Percentiles rank a stretch among this genome's conserved stretches.
These are phyloP conservation scores for Rana temporaria DNA, from an alignment of 2,113 vertebrate genomes.

Conservation along the genomic window DNA sequence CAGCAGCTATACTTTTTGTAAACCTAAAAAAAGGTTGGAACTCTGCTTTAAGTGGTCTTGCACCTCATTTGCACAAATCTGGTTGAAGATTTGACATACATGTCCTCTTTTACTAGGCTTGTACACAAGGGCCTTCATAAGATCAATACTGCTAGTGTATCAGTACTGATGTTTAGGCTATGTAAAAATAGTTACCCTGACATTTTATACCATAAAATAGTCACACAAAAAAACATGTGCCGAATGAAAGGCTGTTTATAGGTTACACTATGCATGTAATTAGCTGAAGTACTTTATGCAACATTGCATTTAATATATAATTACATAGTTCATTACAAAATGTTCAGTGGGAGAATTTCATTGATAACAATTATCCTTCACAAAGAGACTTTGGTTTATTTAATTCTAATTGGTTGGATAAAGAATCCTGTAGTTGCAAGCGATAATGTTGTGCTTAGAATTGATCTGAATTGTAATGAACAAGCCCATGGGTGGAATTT, in stretches of 20 bases:
- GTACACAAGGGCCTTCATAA: too few relatives aligned
- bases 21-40: too few relatives aligned
- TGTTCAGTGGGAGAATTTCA: background rate
- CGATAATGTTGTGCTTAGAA: too few relatives aligned
- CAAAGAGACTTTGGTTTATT: background rate
- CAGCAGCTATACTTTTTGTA: too few relatives aligned
- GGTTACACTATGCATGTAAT: background rate
- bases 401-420: too few relatives aligned
- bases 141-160: background rate
- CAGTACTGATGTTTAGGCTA: background rate
- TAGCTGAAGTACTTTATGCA: background rate
- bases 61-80: too few relatives aligned
- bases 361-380: background rate
- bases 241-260: background rate
- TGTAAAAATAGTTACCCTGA: background rate
- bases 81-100: too few relatives aligned
- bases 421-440: too few relatives aligned
- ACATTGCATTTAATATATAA: background rate
- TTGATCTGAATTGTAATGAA: too few relatives aligned
- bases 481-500: too few relatives aligned
- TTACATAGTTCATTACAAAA: background rate
- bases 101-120: too few relatives aligned
- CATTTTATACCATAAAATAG: background rate
- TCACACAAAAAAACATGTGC: background rate
- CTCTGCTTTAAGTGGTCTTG: too few relatives aligned